Base-by-base conservation (phyloP, 2,888 invertebrate genomes). In the Mythimna albipuncta region DNA sequence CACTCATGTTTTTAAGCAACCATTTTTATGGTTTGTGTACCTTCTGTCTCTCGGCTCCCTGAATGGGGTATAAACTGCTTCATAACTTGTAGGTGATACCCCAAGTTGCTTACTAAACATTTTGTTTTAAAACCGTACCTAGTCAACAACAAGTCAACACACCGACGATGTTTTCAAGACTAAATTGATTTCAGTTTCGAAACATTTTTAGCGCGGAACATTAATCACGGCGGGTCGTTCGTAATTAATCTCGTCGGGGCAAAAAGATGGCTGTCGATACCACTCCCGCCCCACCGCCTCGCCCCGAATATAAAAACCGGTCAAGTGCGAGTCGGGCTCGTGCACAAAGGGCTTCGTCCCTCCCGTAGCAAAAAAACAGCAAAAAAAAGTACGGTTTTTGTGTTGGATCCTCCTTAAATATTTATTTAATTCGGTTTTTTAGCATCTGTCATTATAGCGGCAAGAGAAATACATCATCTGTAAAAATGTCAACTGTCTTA, bases 201-300 rank as follows among this genome's bases (percentile, higher is more conserved):
- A 85, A 86, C 83, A 86, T 90, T 93, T 93, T 92, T 92, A 89
- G 85, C 78, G 55, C 65, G 11, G 84, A 81, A 81, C 92, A 93
- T 93, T 93, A 93, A 93, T 93, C 93, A 92, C 88, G 72, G 62
- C 55, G 75, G 83, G 87, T 52, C 86, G 74, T 61, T 64, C 54
- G 87, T 93, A 93, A 93, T 93, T 93, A 93, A 93, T 93, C 93
- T 93, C 91, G 84, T 85, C 73, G 72, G 74, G 84, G 89, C 89
- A 91, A 92, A 92, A 91, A 90, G 87, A 83, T 80, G 85, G 79
- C 90, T 93, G 93, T 92, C 92, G 92, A 92, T 92, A 90, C 85
- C 93, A 92, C 82, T 67, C 81, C 61, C 83, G 69, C 74, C 61
- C 73, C 72, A 47, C 65, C 44, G 69, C 61, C 75, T 80, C 75